These are phyloP conservation scores for Dinocampus coccinellae DNA, from an alignment of 2,888 invertebrate genomes.

Conservation along the genomic window DNA sequence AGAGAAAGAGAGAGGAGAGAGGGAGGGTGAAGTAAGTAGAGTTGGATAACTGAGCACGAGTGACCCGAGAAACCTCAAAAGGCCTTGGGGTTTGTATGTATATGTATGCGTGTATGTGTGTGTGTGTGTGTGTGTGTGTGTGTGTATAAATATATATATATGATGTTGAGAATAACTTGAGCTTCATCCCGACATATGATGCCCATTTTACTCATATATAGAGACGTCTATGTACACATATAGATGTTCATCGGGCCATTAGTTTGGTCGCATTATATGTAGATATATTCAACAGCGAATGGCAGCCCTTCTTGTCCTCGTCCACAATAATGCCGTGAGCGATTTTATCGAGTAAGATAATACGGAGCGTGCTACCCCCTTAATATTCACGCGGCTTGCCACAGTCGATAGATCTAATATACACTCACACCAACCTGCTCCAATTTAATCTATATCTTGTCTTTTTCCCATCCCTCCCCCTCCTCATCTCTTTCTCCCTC, in stretches of 20 bases:
- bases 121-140: no score
- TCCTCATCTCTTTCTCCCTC: neutral
- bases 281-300: neutral
- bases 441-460: constrained; percentile 12
- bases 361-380: constrained; percentile 25
- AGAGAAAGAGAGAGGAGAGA: no score
- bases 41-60: constrained; percentile 18
- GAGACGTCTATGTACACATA: neutral
- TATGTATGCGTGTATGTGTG: no score
- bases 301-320: neutral
- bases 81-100: constrained; percentile 12
- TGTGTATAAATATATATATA: no score
- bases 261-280: neutral
- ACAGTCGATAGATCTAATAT: constrained; percentile 27
- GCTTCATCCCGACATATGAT: neutral
- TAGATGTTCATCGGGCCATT: neutral
- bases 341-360: constrained; percentile 33
- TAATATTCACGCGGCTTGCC: constrained; percentile 29
- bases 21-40: neutral
- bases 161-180: neutral
- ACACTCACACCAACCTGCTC: constrained; percentile 23
- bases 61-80: neutral
- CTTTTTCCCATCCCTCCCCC: neutral
- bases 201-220: neutral
- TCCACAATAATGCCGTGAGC: constrained; percentile 26